Evolutionary conservation across 2,888 invertebrate species (phyloP).

Genomic region (Brachypalpus laphriformis): DNA sequence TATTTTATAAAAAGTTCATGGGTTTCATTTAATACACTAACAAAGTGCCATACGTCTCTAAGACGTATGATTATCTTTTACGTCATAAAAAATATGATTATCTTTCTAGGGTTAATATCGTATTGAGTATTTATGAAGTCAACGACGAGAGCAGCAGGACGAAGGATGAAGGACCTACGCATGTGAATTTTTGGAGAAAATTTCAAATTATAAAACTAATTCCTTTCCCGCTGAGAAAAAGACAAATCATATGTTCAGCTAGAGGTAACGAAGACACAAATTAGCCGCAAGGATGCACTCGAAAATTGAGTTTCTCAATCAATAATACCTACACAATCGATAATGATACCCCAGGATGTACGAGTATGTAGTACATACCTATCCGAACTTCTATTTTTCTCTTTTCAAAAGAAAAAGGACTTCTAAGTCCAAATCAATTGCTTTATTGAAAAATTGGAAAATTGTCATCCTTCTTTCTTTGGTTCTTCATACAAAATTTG

Average conservation of each 20-base stretch:
- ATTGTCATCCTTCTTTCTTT: slow-evolving; percentile 35
- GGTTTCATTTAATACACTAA: too few relatives aligned
- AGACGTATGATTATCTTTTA: too few relatives aligned
- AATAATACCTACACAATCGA: slow-evolving; percentile 41
- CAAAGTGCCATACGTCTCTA: too few relatives aligned
- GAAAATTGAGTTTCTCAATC: slow-evolving; percentile 57
- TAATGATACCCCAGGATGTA: slow-evolving; percentile 27
- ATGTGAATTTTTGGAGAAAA: slow-evolving; percentile 26
- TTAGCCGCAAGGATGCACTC: slow-evolving; percentile 71
- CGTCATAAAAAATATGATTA: too few relatives aligned
- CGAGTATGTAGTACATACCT: slow-evolving; percentile 3
- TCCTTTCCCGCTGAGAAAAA: not conserved
- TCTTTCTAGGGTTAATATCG: too few relatives aligned
- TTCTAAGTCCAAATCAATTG: slow-evolving; percentile 62
- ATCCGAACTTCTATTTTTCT: not conserved
- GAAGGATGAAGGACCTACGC: not conserved
- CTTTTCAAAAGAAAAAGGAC: slow-evolving; percentile 11
- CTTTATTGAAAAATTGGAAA: slow-evolving; percentile 62
- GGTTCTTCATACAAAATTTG: slow-evolving; percentile 21
- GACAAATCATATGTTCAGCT: not conserved
- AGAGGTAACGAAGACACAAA: slow-evolving; percentile 39
- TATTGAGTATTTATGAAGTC: slow-evolving; percentile 57
- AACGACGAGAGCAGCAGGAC: slow-evolving; percentile 4
- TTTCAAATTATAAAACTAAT: slow-evolving; percentile 9
- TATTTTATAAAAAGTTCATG: too few relatives aligned